phyloP scores from a whole-genome alignment of 2,797 vertebrate genomes.

The Emys orbicularis region DNA sequence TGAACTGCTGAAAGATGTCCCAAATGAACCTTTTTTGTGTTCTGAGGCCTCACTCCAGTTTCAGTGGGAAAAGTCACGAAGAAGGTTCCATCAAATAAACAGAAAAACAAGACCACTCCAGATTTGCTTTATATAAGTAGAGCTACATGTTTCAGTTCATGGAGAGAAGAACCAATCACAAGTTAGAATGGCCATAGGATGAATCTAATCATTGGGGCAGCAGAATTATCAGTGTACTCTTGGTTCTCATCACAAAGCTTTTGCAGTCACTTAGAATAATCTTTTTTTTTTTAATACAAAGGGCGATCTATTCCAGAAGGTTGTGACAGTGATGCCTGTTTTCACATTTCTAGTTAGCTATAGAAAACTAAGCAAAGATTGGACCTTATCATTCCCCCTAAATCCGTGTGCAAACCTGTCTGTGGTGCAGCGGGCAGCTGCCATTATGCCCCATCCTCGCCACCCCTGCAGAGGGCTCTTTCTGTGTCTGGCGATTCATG shows the following conservation, averaged over 20 bases:
- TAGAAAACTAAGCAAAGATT: neutral
- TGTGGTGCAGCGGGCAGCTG: rapidly evolving
- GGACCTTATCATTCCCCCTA: neutral
- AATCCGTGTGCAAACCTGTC: neutral
- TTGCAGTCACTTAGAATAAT: neutral
- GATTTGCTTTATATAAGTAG: neutral
- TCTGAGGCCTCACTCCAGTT: neutral
- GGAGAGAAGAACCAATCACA: neutral
- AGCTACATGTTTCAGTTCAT: rapidly evolving
- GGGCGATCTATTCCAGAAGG: neutral
- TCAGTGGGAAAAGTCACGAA: rapidly evolving
- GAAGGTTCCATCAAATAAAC: rapidly evolving
- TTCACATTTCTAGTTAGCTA: rapidly evolving
- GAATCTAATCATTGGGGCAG: neutral
- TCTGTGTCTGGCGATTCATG: neutral
- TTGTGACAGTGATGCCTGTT: neutral
- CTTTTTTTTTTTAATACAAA: neutral
- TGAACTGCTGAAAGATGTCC: neutral
- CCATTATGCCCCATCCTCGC: neutral
- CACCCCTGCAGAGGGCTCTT: neutral
- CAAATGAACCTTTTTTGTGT: neutral
- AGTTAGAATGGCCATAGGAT: neutral
- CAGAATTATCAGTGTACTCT: neutral
- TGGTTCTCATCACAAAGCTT: neutral
- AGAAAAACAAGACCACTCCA: rapidly evolving